phyloP scores from a whole-genome alignment of 1,140 invertebrate genomes.

The Lepidurus packardi region DNA sequence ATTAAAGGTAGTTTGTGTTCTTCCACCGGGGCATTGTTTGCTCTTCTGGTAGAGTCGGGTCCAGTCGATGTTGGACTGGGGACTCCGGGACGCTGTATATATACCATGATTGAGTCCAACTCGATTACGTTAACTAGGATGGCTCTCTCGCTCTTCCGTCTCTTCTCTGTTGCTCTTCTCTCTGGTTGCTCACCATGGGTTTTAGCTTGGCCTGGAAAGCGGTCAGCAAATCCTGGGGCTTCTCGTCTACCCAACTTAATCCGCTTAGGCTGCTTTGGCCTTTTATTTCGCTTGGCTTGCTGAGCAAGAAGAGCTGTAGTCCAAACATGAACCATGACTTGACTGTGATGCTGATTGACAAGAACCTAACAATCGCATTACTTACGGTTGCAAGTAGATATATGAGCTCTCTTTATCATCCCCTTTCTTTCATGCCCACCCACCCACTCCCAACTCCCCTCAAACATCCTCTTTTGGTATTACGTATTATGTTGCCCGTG shows the following conservation, averaged over 20 bases:
- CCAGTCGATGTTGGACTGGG: background rate
- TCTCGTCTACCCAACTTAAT: background rate
- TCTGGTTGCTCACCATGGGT: background rate
- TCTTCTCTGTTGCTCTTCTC: background rate
- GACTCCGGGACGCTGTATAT: background rate
- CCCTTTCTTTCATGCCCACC: background rate
- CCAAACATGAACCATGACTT: constrained; percentile 10
- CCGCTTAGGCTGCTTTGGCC: constrained; percentile 8
- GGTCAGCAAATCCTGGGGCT: background rate
- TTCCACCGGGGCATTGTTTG: background rate
- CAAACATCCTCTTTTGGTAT: background rate
- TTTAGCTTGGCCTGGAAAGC: background rate
- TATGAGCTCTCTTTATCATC: background rate
- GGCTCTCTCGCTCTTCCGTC: background rate
- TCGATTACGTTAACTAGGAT: constrained; percentile 21
- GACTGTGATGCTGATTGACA: constrained; percentile 21
- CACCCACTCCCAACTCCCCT: background rate
- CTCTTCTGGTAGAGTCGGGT: background rate
- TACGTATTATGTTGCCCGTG: background rate
- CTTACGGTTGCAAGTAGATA: background rate
- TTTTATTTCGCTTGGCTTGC: constrained; percentile 1
- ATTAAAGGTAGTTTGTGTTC: background rate
- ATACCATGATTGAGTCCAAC: background rate
- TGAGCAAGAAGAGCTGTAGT: background rate
- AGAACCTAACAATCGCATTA: constrained; percentile 19